Evolutionary conservation across 2,888 invertebrate species (phyloP).

Genomic region (Petrolisthes manimaculis): DNA sequence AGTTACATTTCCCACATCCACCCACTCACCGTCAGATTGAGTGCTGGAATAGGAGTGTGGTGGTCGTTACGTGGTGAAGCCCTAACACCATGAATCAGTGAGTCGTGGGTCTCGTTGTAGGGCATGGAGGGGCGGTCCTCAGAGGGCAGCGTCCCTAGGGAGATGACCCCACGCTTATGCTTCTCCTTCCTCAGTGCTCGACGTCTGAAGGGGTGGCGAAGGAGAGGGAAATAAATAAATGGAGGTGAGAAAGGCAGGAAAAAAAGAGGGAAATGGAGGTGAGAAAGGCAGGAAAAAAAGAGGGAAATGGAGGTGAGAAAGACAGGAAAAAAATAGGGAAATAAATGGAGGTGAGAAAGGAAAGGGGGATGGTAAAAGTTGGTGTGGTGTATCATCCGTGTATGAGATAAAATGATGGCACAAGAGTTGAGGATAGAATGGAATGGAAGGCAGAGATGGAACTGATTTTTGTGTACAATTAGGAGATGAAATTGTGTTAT

Average conservation of each 20-base stretch:
- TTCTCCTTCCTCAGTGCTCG: slow-evolving; percentile 21
- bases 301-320: neutral
- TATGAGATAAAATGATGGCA: too few relatives aligned
- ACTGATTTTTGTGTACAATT: too few relatives aligned
- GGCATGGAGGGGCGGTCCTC: slow-evolving; percentile 41
- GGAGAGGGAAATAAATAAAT: neutral
- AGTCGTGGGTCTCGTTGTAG: slow-evolving; percentile 49
- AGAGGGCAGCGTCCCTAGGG: slow-evolving; percentile 37
- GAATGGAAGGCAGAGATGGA: too few relatives aligned
- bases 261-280: neutral
- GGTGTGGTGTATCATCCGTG: too few relatives aligned
- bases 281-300: neutral
- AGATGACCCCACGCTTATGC: slow-evolving; percentile 49
- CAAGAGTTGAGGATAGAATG: too few relatives aligned
- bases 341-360: neutral
- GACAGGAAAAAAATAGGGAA: neutral
- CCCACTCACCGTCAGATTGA: slow-evolving; percentile 41
- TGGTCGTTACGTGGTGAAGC: slow-evolving; percentile 37
- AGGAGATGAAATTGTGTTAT: too few relatives aligned
- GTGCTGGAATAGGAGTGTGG: slow-evolving; percentile 22
- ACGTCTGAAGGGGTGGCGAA: slow-evolving; percentile 11
- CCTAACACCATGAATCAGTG: slow-evolving; percentile 39
- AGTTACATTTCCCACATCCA: neutral
- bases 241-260: neutral
- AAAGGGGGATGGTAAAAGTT: neutral